Evolutionary conservation across 2,797 vertebrate species (phyloP).

Genomic region (Xiphorhynchus erythropygius): DNA sequence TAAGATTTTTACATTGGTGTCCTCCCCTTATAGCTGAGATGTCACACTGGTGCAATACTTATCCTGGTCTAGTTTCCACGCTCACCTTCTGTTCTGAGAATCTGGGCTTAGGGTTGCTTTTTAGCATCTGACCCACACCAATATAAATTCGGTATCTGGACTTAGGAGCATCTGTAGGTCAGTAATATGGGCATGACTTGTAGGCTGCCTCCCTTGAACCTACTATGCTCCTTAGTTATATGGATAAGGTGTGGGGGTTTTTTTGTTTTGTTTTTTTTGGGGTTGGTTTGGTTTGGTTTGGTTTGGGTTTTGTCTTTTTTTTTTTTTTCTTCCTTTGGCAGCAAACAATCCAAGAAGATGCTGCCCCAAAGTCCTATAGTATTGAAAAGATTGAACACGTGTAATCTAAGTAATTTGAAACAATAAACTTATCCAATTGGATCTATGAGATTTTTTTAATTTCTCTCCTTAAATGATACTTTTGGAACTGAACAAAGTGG

Average conservation of each 20-base stretch:
- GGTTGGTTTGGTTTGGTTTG: too few species aligned
- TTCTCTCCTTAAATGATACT: not conserved
- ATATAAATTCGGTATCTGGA: not conserved
- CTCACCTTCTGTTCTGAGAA: not conserved
- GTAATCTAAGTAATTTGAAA: not conserved
- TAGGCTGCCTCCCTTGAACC: not conserved
- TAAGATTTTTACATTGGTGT: fast-evolving
- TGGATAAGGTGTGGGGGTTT: too few species aligned
- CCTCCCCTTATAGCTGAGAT: not conserved
- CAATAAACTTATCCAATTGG: not conserved
- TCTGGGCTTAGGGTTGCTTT: not conserved
- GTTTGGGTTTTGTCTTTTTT: not conserved
- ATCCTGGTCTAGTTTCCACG: not conserved
- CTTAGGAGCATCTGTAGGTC: not conserved
- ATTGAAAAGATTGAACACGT: not conserved
- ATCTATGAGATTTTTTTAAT: not conserved
- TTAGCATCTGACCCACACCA: not conserved
- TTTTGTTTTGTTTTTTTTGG: too few species aligned
- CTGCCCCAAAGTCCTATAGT: not conserved
- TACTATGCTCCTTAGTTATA: not conserved
- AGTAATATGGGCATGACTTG: not conserved
- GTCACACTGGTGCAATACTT: not conserved
- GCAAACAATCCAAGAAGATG: not conserved
- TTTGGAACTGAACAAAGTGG: not conserved
- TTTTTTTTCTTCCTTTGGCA: not conserved